phyloP scores from a whole-genome alignment of 1,140 invertebrate genomes.

The Matsumurasca onukii region DNA sequence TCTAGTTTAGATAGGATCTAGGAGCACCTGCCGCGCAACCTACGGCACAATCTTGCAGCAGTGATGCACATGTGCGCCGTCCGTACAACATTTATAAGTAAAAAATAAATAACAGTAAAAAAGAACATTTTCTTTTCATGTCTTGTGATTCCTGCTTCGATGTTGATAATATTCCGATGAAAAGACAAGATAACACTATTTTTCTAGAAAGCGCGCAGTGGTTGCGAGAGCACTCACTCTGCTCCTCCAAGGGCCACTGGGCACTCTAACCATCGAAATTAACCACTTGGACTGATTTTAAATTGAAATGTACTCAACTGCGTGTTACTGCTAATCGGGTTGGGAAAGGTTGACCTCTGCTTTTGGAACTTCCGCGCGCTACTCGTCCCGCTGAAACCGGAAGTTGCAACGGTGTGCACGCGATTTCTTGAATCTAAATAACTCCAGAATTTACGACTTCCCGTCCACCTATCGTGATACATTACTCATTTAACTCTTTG shows the following conservation, averaged over 20 bases:
- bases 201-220: too few relatives aligned
- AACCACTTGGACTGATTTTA: constrained; percentile 4
- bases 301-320: constrained; percentile 20
- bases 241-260: neutral
- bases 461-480: neutral
- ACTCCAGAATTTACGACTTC: constrained; percentile 18
- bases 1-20: neutral
- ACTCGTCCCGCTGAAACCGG: neutral
- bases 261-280: neutral
- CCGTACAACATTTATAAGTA: too few relatives aligned
- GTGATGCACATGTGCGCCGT: too few relatives aligned
- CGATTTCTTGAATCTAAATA: constrained; percentile 18
- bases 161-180: too few relatives aligned
- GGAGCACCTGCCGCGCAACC: neutral
- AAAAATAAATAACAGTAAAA: too few relatives aligned
- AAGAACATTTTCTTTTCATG: too few relatives aligned
- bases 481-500: constrained; percentile 19
- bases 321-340: constrained; percentile 3
- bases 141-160: too few relatives aligned
- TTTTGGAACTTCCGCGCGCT: neutral
- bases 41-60: too few relatives aligned
- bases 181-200: too few relatives aligned
- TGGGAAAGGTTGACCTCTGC: constrained; percentile 18
- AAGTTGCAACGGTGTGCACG: neutral
- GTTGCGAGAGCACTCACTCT: too few relatives aligned